Base-by-base conservation (phyloP, 2,888 invertebrate genomes). In the Drosophila quinaria region DNA sequence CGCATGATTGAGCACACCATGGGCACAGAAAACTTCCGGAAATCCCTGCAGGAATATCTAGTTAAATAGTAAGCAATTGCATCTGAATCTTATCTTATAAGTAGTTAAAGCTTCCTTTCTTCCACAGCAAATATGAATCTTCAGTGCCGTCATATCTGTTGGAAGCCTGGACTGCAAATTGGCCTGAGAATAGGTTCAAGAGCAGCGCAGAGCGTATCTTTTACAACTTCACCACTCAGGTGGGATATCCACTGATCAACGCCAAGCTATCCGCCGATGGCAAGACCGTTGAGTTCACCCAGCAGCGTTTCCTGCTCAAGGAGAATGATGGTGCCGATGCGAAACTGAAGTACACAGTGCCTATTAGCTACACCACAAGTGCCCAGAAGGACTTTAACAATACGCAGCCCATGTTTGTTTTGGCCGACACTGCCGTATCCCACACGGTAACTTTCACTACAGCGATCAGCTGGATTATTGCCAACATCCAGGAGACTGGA, bases 1-100 rank as follows among this genome's bases (percentile, higher is more conserved):
- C 94, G 96, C 73, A 96, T 96, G 96, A 93, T 96, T 54, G 94
- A 94, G 78, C 94, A 95, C 87, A 91, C 94, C 1, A 92, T 96
- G 44, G 95, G 95, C 2, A 89, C 90, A 0, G 87, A 91, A 0
- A 91, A 93, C 1, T 95, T 95, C 87, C 91, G 92, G 80, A 78
- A 83, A 35, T 95, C 95, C 1, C 90, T 96, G 44, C 92, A 92
- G 19, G 87, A 92, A 35, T 96, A 96, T 82, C 92, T 96, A 0
- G 44, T n/a, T 0, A 72, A 78, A 61, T 8, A 84, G 92, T 92
- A 82, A 86, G 91, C 78, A 25, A 19, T 42, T 13, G 1, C 3
- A 31, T 11, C 2, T 39, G 2, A 4, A 13, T n/a, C n/a, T n/a
- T 19, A 1, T 37, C 11, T 11, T 29, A 1, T 19, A 13, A 3